These are phyloP conservation scores for Calidris pugnax DNA, from an alignment of 2,113 vertebrate genomes.

Conservation along the genomic window DNA sequence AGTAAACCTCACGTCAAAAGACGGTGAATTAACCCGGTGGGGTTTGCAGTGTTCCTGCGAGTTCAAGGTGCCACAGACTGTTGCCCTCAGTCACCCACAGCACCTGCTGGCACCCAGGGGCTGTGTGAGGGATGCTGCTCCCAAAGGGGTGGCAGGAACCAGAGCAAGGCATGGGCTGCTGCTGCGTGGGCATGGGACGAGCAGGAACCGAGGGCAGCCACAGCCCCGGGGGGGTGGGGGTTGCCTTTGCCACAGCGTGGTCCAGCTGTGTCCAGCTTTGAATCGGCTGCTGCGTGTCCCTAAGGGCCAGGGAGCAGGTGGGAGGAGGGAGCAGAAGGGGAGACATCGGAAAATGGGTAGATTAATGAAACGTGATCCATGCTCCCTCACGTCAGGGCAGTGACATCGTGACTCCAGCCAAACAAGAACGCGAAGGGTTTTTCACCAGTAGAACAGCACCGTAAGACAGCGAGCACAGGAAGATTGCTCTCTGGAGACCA, in stretches of 20 bases:
- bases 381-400: not conserved
- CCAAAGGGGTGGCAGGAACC: not conserved
- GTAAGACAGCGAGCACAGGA: not conserved
- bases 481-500: not conserved
- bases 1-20: not conserved
- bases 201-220: accelerated
- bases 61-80: not conserved
- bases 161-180: not conserved
- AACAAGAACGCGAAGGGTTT: not conserved
- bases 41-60: not conserved
- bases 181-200: not conserved
- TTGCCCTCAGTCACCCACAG: not conserved
- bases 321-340: not conserved
- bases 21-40: not conserved
- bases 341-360: not conserved
- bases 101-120: not conserved
- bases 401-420: not conserved
- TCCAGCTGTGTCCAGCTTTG: not conserved
- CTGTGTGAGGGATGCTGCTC: not conserved
- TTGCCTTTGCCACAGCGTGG: not conserved
- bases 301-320: not conserved
- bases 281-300: not conserved
- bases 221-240: not conserved
- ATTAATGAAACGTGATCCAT: not conserved
- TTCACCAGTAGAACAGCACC: not conserved